Evolutionary conservation across 92 coral and sea anemone species (phyloP).

Genomic region (Epizoanthus ramosus): DNA sequence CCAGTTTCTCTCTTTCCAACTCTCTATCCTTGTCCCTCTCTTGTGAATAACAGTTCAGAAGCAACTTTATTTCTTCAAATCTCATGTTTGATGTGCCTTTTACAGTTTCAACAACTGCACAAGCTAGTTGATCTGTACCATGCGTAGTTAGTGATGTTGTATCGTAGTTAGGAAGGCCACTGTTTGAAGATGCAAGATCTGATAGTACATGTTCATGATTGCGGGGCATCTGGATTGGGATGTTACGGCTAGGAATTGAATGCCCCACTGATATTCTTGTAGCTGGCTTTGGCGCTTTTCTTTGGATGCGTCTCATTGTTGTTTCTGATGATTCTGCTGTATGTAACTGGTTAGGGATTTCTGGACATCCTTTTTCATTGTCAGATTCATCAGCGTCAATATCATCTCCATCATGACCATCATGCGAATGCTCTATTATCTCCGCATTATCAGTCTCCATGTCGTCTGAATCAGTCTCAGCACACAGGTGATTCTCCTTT

Average conservation of each 20-base stretch:
- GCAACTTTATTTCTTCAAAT: constrained; percentile 28
- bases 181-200: not conserved
- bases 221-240: not conserved
- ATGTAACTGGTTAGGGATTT: not conserved
- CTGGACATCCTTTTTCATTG: not conserved
- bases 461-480: constrained; percentile 19
- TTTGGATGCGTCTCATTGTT: not conserved
- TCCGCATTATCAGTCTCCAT: constrained; percentile 15
- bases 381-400: constrained; percentile 19
- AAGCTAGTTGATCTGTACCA: constrained; percentile 23
- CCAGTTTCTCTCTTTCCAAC: constrained; percentile 27
- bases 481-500: constrained; percentile 24
- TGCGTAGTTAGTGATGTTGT: not conserved
- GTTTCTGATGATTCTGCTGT: not conserved
- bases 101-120: constrained; percentile 23
- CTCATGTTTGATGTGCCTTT: constrained; percentile 14
- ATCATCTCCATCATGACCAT: constrained; percentile 9
- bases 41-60: constrained; percentile 32
- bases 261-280: not conserved
- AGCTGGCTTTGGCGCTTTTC: not conserved
- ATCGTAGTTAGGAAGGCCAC: not conserved
- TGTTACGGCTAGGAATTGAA: constrained; percentile 2
- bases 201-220: constrained; percentile 8
- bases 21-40: constrained; percentile 34
- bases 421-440: not conserved